Percentiles rank a stretch among this genome's conserved stretches.
Evolutionary conservation across 2,113 vertebrate species (phyloP).

Genomic region (Cariama cristata): DNA sequence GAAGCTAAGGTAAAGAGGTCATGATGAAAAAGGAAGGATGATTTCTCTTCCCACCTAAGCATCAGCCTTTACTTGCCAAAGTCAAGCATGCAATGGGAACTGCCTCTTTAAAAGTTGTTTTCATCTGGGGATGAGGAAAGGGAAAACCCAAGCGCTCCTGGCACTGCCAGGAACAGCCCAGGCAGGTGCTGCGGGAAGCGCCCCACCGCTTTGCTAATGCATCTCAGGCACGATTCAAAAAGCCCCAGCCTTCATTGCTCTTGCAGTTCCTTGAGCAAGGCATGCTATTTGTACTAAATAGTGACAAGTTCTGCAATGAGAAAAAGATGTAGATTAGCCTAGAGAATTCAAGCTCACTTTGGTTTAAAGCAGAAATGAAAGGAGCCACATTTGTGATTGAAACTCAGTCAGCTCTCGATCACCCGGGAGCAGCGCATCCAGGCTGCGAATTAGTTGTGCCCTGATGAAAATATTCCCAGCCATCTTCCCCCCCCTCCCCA

Average conservation of each 20-base stretch:
- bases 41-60: not conserved
- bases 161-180: not conserved
- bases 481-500: not conserved
- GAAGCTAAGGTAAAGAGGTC: conserved; percentile 24
- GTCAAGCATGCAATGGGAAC: not conserved
- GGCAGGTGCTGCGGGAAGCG: not conserved
- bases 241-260: not conserved
- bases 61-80: not conserved
- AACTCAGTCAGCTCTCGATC: conserved; percentile 25
- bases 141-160: not conserved
- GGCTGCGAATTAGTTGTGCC: conserved; percentile 1
- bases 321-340: conserved; percentile 25
- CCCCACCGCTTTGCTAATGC: conserved; percentile 28
- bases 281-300: not conserved
- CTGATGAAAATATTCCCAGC: conserved; percentile 19
- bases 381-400: conserved; percentile 19
- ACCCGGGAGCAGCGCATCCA: not conserved
- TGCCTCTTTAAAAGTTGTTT: not conserved
- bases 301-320: conserved; percentile 42
- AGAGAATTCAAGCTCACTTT: not conserved
- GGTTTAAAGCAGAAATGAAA: conserved; percentile 22
- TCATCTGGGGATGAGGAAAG: not conserved
- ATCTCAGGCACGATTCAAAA: conserved; percentile 3
- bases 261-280: not conserved
- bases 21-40: not conserved